A percentile compares a stretch with the other conserved stretches of the same genome.
Conservation (phyloP, 2,888 invertebrate genomes). For the Desoria tigrina region DNA sequence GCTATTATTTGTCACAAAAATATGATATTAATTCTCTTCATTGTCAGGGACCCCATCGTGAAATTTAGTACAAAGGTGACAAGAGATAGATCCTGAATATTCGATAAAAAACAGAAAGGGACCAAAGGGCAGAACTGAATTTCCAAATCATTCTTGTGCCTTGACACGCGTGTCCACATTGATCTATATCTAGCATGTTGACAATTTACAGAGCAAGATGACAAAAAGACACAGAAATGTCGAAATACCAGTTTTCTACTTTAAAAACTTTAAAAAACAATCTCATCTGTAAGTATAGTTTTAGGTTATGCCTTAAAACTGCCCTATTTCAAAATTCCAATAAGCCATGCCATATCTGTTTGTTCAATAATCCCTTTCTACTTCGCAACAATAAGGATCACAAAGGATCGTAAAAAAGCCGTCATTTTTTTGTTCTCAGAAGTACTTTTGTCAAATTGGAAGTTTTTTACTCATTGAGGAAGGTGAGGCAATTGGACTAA, state of each 20-base stretch:
- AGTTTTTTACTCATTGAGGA: constrained; percentile 17
- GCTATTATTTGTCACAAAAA: too few species aligned
- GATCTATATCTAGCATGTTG: not conserved
- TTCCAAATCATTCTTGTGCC: not conserved
- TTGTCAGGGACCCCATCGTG: not conserved
- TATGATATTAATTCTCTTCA: too few species aligned
- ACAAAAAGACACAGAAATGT: not conserved
- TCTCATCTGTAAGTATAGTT: too few species aligned
- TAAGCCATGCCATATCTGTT: too few species aligned
- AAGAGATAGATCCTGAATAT: not conserved
- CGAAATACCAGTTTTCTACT: too few species aligned
- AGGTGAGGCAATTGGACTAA: constrained; percentile 35
- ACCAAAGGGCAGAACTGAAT: not conserved
- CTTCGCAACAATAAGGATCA: not conserved
- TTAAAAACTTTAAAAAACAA: too few species aligned
- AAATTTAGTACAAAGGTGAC: constrained; percentile 4
- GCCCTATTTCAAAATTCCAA: too few species aligned
- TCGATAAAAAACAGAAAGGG: constrained; percentile 1
- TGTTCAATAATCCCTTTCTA: too few species aligned
- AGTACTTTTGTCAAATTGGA: constrained; percentile 5
- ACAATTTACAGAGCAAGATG: not conserved
- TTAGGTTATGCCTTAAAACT: too few species aligned
- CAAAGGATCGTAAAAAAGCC: constrained; percentile 7
- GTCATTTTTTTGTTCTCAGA: constrained; percentile 5
- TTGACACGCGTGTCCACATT: constrained; percentile 9